Evolutionary conservation across 1,140 invertebrate species (phyloP), one percentile per base, ranked within the genome.

Genomic region (Nasonia vitripennis): DNA sequence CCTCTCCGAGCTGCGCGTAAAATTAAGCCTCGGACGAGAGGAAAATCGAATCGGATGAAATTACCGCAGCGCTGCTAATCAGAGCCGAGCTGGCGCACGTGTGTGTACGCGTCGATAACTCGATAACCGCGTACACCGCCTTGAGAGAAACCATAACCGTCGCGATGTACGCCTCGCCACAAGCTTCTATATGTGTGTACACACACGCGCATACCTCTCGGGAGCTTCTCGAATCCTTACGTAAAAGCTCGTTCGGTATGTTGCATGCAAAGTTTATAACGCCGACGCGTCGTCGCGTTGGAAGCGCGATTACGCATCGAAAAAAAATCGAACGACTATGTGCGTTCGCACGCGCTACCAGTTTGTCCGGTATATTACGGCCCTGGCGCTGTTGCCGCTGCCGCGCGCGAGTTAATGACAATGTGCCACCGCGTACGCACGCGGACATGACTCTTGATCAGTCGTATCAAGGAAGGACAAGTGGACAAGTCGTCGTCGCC

Each of bases 81-180:
- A 81, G 31, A 45, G 51, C 20, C 31, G 23, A 71, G 48, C 41
- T 45, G 41, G 41, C 9, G 2, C 41, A 9, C 7, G 7, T 11
- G 41, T 11, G 41, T 45, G 7, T 11, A n/a, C 17, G 55, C 55
- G 20, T 62, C 45, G 70, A 51, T 82, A 62, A 82, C 74, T 82
- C 70, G 34, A 82, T 74, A 74, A 74, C 70, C 80, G 48, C 70
- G 12, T 74, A 41, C 41, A 27, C 70, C 14, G n/a, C 48, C 80
- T 82, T 31, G 45, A 62, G 14, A 51, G 80, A 55, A 73, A 73
- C 80, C 80, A 55, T 73, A 81, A 81, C 70, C 34, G 27, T 27
- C 51, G 51, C 12, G 0, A 55, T 55, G 17, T 17, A 55, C 17
- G 31, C 67, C 9, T 45, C 41, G 23, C 70, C 70, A 71, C 41